Evolutionary conservation across 1,140 invertebrate species (phyloP), one percentile per base, ranked within the genome.

Genomic region (Procambarus clarkii): DNA sequence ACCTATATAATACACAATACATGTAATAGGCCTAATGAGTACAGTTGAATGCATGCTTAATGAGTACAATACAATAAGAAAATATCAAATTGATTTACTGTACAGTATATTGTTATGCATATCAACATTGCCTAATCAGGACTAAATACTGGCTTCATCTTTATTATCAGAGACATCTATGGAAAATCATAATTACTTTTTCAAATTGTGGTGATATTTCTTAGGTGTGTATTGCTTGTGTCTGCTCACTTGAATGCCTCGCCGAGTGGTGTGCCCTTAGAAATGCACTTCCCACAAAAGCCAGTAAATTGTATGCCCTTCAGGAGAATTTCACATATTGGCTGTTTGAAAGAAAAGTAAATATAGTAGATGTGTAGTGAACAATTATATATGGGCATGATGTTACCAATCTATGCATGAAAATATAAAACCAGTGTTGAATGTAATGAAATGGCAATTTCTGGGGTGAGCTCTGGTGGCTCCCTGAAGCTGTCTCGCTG

Each of bases 231-330:
- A 24, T 34, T 64, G 11, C 60, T 64, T 13, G 15, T 18, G 18
- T 64, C 60, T 8, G 24, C 71, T 91, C 45, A 92, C 45, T 82
- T 81, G 69, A 92, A 92, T 11, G 91, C 91, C 58, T 92, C 91
- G 2, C 18, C 78, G 69, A 92, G 60, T 34, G 94, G 87, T 81
- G 91, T 93, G 21, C 94, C 94, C 24, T 90, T 91, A 45, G 94
- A 84, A 96, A 97, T 96, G 71, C 95, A 95, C 93, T 96, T 94
- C 11, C 96, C 96, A 93, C 96, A 96, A 93, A 95, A 95, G 93
- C 95, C 95, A 15, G 96, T 96, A 92, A 97, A 96, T 93, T 97
- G 96, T 46, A 97, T 94, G 9, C 96, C 96, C 93, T 96, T 94
- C 84, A 97, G 94, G 71, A 97, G 94, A 81, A 97, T 94, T 91